A percentile compares a stretch with the other conserved stretches of the same genome.
Evolutionary conservation across 2,888 invertebrate species (phyloP).

Genomic region (Drosophila pegasa): DNA sequence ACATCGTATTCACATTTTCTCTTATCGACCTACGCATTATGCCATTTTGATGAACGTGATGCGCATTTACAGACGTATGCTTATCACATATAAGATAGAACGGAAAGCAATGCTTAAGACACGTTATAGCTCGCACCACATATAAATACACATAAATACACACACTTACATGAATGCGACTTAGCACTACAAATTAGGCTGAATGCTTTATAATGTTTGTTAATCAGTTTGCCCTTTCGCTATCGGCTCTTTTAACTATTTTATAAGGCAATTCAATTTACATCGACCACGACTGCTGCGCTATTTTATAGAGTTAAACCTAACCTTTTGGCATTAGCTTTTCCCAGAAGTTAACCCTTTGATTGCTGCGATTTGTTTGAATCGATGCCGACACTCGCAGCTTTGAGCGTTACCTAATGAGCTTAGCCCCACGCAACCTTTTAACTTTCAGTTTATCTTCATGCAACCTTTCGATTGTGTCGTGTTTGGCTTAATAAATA

Average conservation of each 20-base stretch:
- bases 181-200: constrained; percentile 38
- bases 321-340: not conserved
- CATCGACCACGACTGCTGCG: not conserved
- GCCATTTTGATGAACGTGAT: constrained; percentile 72
- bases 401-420: not conserved
- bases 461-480: not conserved
- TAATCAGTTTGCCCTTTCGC: constrained; percentile 17
- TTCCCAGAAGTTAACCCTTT: not conserved
- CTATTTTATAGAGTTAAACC: not conserved
- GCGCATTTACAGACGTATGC: constrained; percentile 55
- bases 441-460: not conserved
- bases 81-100: constrained; percentile 11
- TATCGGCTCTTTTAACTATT: constrained; percentile 14
- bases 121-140: constrained; percentile 23
- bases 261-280: not conserved
- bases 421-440: not conserved
- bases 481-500: not conserved
- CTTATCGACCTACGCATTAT: constrained; percentile 66
- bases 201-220: constrained; percentile 52
- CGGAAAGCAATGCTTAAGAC: constrained; percentile 12
- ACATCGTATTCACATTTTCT: constrained; percentile 77
- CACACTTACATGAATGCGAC: not conserved
- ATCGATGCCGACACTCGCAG: not conserved
- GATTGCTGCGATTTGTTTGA: not conserved
- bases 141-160: not conserved